Conservation (phyloP, 2,888 invertebrate genomes). For the Maniola hyperantus region DNA sequence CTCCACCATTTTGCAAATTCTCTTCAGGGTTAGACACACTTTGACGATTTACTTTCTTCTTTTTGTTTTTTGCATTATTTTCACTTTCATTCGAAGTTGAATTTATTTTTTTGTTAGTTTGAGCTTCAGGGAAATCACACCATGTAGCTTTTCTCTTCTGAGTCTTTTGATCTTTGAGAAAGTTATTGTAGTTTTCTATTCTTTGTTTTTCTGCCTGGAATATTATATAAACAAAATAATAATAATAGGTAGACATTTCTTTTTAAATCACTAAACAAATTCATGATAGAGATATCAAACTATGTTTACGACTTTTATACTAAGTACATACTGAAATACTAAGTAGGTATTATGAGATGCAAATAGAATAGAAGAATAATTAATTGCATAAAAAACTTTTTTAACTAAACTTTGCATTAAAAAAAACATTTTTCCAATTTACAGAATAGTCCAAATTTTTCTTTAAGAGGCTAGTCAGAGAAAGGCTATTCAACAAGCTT, state of each 20-base stretch:
- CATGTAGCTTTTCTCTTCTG: conserved; percentile 75
- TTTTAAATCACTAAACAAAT: background rate
- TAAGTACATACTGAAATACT: too few species aligned
- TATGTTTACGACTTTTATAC: too few species aligned
- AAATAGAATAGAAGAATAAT: too few species aligned
- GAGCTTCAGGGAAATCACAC: conserved; percentile 80
- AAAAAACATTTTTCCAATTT: too few species aligned
- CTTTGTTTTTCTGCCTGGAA: conserved; percentile 76
- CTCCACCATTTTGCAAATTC: background rate
- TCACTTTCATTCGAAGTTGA: conserved; percentile 16
- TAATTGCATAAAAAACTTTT: too few species aligned
- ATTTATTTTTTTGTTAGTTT: conserved; percentile 48
- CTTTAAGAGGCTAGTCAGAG: too few species aligned
- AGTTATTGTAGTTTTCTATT: conserved; percentile 76
- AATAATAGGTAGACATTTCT: background rate
- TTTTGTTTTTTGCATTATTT: conserved; percentile 30
- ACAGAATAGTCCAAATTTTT: too few species aligned
- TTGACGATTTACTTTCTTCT: conserved; percentile 14
- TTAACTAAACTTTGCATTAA: too few species aligned
- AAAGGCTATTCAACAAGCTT: too few species aligned
- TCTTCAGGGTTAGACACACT: background rate
- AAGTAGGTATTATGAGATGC: too few species aligned
- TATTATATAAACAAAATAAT: conserved; percentile 4
- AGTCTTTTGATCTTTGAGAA: conserved; percentile 75
- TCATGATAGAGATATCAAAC: too few species aligned